A percentile compares a stretch with the other conserved stretches of the same genome.
Evolutionary conservation across 1,140 invertebrate genomes (phyloP).

Genomic region (Palaemon carinicauda): DNA sequence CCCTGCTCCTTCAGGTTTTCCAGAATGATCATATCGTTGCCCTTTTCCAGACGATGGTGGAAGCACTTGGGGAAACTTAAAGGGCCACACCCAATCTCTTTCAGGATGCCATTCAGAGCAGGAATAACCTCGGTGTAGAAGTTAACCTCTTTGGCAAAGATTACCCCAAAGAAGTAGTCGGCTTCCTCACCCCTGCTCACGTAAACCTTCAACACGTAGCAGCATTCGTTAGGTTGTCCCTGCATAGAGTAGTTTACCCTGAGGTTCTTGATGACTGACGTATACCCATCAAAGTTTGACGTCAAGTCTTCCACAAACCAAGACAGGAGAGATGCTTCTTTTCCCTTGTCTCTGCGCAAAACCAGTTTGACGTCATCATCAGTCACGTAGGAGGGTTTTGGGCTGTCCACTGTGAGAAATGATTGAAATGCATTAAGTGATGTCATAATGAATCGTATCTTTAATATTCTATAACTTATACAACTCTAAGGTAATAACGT

Average conservation of each 20-base stretch:
- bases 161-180: not conserved
- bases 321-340: not conserved
- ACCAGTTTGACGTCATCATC: not conserved
- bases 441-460: too few species aligned
- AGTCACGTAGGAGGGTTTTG: not conserved
- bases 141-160: not conserved
- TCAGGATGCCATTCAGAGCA: not conserved
- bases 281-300: not conserved
- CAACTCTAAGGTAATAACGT: too few species aligned
- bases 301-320: constrained; percentile 2
- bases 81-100: not conserved
- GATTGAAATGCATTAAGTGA: not conserved
- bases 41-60: not conserved
- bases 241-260: constrained; percentile 1
- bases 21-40: not conserved
- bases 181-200: not conserved
- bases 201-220: not conserved
- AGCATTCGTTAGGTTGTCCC: not conserved
- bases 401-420: not conserved
- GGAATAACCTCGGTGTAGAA: constrained; percentile 28
- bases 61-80: constrained; percentile 9
- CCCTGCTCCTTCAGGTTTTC: constrained; percentile 17
- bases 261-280: not conserved
- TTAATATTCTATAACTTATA: too few species aligned
- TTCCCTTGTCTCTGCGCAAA: not conserved